A percentile compares a stretch with the other conserved stretches of the same genome.
These are phyloP conservation scores for Cheilinus undulatus DNA, from an alignment of 2,113 vertebrate species.

Conservation along the genomic window DNA sequence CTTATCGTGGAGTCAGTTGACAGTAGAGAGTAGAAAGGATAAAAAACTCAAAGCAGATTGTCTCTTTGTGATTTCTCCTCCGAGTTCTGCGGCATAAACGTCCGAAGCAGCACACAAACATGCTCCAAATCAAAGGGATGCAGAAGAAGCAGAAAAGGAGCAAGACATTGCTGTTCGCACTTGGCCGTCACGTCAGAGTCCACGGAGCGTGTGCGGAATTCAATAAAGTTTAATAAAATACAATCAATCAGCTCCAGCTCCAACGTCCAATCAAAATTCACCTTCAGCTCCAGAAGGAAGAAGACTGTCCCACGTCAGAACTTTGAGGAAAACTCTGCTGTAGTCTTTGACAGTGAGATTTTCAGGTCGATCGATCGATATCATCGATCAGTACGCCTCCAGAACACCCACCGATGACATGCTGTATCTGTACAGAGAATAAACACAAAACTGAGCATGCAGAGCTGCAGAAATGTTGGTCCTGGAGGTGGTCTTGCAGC, in stretches of 20 bases:
- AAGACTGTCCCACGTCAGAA: slow-evolving; percentile 3
- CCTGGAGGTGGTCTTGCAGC: too few species aligned
- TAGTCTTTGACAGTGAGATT: neutral
- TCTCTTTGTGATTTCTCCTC: slow-evolving; percentile 8
- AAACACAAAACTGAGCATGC: too few species aligned
- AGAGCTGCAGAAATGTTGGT: too few species aligned
- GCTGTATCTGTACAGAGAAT: too few species aligned
- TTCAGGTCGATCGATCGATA: too few species aligned
- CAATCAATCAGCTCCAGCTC: slow-evolving; percentile 52
- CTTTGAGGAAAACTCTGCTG: neutral
- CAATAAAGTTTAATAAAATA: slow-evolving; percentile 35
- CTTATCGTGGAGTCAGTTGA: slow-evolving; percentile 38
- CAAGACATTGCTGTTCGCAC: neutral
- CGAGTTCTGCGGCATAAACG: neutral
- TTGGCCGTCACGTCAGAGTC: neutral
- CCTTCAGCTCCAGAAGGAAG: slow-evolving; percentile 16
- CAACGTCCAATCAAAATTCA: slow-evolving; percentile 7
- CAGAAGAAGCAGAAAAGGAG: slow-evolving; percentile 18
- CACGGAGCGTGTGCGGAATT: neutral
- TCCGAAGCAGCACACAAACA: slow-evolving; percentile 9
- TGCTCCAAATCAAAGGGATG: slow-evolving; percentile 4
- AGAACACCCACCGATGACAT: too few species aligned
- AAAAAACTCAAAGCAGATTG: slow-evolving; percentile 38
- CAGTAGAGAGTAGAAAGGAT: slow-evolving; percentile 66
- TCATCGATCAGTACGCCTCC: too few species aligned